phyloP scores from a whole-genome alignment of 2,888 invertebrate species.

The Pristionchus entomophagus region DNA sequence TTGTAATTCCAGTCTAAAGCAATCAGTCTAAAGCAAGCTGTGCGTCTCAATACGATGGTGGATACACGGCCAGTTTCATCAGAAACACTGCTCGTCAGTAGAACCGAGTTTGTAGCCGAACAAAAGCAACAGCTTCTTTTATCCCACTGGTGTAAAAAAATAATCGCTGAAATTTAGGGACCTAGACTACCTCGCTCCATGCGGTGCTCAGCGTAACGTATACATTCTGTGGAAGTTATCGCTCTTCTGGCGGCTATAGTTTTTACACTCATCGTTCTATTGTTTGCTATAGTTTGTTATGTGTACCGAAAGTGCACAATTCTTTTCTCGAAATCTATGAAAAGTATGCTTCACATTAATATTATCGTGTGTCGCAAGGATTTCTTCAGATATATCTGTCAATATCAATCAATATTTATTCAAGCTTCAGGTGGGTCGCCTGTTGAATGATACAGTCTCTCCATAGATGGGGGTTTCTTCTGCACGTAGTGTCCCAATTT shows the following conservation, averaged over 20 bases:
- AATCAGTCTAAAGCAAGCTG: constrained; percentile 45
- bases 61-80: constrained; percentile 60
- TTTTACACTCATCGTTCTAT: neutral
- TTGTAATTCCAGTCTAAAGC: too few species aligned
- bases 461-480: too few species aligned
- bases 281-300: neutral
- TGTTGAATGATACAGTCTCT: too few species aligned
- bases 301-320: neutral
- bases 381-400: too few species aligned
- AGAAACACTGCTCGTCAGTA: constrained; percentile 58
- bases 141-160: neutral
- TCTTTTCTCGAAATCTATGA: too few species aligned
- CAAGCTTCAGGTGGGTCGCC: too few species aligned
- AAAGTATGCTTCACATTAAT: too few species aligned
- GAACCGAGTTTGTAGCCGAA: constrained; percentile 65
- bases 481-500: too few species aligned
- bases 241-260: constrained; percentile 51
- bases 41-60: constrained; percentile 61
- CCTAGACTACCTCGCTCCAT: constrained; percentile 51
- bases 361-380: too few species aligned
- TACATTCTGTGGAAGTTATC: constrained; percentile 64
- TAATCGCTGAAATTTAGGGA: neutral
- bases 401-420: too few species aligned
- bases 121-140: constrained; percentile 49
- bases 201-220: constrained; percentile 60